Conservation (phyloP, 2,888 invertebrate species). For the Carabus problematicus region DNA sequence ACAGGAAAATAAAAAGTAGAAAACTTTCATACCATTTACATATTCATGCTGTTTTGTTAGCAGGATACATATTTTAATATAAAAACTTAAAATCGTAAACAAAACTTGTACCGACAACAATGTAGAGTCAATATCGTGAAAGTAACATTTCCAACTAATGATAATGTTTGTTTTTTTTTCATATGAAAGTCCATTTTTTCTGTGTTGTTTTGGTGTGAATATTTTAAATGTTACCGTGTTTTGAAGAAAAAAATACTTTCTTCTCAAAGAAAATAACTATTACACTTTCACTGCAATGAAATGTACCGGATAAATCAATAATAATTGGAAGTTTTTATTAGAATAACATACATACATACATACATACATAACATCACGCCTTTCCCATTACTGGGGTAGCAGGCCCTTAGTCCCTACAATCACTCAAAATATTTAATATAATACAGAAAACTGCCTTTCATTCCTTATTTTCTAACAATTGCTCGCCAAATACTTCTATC, state of each 20-base stretch:
- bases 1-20: conserved; percentile 4
- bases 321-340: too few relatives aligned
- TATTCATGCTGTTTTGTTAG: conserved; percentile 17
- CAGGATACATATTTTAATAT: conserved; percentile 2
- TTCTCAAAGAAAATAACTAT: neutral
- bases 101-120: conserved; percentile 14
- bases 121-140: conserved; percentile 13
- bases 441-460: too few relatives aligned
- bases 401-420: too few relatives aligned
- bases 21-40: conserved; percentile 36
- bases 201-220: neutral
- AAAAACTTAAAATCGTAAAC: conserved; percentile 19
- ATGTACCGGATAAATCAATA: neutral
- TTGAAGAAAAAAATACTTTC: conserved; percentile 11
- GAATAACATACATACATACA: too few relatives aligned
- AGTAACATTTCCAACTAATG: conserved; percentile 20
- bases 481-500: too few relatives aligned
- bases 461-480: too few relatives aligned
- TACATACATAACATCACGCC: too few relatives aligned
- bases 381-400: too few relatives aligned
- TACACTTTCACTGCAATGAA: conserved; percentile 3
- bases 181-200: conserved; percentile 12
- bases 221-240: conserved; percentile 17
- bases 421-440: too few relatives aligned
- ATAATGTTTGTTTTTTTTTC: conserved; percentile 13